Conservation (phyloP, 1,140 invertebrate genomes). For the Octopus sinensis region DNA sequence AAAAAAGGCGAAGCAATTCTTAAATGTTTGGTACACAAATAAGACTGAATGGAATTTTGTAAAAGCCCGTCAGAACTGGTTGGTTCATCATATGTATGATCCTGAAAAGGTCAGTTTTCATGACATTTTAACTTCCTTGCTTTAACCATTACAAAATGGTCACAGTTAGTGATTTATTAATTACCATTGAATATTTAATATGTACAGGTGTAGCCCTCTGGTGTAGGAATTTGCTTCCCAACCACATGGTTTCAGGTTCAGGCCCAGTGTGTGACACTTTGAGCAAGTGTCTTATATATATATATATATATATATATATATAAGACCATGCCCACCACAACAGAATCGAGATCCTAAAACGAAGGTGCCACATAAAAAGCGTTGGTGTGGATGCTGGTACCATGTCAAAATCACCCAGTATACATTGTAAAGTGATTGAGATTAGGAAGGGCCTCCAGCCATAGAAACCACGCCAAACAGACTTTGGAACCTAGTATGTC, state of each 20-base stretch:
- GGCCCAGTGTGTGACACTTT: background rate
- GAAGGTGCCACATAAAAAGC: no score
- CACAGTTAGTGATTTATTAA: background rate
- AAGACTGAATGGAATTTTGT: background rate
- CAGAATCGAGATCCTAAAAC: no score
- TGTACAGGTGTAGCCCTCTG: background rate
- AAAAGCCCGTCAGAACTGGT: background rate
- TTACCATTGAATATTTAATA: background rate
- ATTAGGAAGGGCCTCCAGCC: no score
- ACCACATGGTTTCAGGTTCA: background rate
- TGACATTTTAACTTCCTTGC: background rate
- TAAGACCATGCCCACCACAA: background rate
- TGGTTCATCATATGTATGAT: constrained; percentile 8
- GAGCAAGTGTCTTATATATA: background rate
- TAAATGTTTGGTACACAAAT: background rate
- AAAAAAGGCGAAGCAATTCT: background rate
- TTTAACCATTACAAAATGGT: background rate
- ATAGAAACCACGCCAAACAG: no score
- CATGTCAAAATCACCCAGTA: no score
- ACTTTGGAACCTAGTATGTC: no score
- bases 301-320: background rate
- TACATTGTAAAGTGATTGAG: no score
- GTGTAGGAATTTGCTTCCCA: background rate
- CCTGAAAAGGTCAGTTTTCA: background rate
- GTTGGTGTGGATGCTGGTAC: no score